phyloP scores from a whole-genome alignment of 2,888 invertebrate genomes.

The Synanthedon tipuliformis region DNA sequence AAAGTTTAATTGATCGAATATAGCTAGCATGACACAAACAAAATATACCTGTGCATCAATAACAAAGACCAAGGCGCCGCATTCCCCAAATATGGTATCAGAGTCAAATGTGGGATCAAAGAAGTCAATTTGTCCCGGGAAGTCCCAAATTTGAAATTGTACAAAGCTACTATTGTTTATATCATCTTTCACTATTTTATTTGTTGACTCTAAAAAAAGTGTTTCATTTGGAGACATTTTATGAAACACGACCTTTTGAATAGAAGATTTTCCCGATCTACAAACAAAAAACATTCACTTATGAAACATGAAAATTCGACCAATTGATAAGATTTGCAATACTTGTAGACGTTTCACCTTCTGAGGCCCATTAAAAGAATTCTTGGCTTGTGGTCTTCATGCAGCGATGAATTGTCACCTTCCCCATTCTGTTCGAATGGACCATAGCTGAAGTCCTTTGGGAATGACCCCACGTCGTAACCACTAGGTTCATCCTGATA shows the following conservation, averaged over 20 bases:
- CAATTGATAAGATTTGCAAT: neutral
- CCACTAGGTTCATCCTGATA: constrained; percentile 67
- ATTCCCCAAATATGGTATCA: constrained; percentile 95
- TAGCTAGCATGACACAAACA: neutral
- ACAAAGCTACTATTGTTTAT: constrained; percentile 97
- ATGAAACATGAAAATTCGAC: neutral
- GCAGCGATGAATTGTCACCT: constrained; percentile 68
- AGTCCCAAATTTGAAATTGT: constrained; percentile 99
- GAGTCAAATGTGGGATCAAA: constrained; percentile 97
- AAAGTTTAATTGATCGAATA: too few relatives aligned
- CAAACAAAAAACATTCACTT: constrained; percentile 24
- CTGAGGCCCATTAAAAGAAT: constrained; percentile 95
- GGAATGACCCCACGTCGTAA: constrained; percentile 76
- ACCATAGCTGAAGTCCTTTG: constrained; percentile 93
- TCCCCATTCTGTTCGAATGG: constrained; percentile 86
- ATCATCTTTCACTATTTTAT: constrained; percentile 98
- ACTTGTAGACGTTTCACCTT: constrained; percentile 64
- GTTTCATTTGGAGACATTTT: constrained; percentile 99
- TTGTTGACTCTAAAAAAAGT: constrained; percentile 96
- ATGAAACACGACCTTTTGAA: constrained; percentile 99
- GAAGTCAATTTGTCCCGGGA: constrained; percentile 98
- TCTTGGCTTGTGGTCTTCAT: constrained; percentile 88
- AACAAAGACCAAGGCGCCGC: constrained; percentile 98
- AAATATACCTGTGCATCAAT: constrained; percentile 89
- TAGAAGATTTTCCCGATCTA: constrained; percentile 98